Percentiles rank a stretch among this genome's conserved stretches.
Evolutionary conservation across 2,888 invertebrate species (phyloP).

Genomic region (Diarsia brunnea): DNA sequence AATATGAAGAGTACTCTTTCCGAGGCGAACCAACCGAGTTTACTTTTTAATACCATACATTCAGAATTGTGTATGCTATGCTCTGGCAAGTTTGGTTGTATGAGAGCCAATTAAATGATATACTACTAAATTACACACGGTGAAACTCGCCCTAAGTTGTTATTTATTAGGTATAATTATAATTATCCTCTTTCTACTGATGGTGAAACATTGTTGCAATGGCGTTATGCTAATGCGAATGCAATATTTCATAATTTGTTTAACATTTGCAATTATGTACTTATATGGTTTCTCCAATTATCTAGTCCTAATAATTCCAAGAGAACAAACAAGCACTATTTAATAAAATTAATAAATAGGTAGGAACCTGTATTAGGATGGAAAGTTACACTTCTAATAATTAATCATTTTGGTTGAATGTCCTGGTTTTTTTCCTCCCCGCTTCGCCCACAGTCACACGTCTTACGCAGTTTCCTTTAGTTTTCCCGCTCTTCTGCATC

Average conservation of each 20-base stretch:
- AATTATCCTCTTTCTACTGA: conserved; percentile 10
- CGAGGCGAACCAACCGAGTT: too few species aligned
- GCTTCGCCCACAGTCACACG: not conserved
- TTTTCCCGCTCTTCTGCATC: conserved; percentile 22
- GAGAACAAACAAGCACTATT: conserved; percentile 4
- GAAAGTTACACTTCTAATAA: not conserved
- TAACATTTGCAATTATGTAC: conserved; percentile 5
- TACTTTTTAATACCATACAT: not conserved
- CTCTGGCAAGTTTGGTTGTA: not conserved
- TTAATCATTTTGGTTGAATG: not conserved
- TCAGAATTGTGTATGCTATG: not conserved
- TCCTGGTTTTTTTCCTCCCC: not conserved
- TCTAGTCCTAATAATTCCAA: not conserved
- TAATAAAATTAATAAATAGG: not conserved
- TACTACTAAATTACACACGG: too few species aligned
- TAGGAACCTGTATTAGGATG: not conserved
- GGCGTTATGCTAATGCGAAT: not conserved
- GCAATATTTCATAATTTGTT: not conserved
- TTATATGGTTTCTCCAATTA: not conserved
- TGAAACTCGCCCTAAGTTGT: not conserved
- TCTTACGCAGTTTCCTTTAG: conserved; percentile 21
- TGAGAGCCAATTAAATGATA: too few species aligned
- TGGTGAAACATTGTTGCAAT: conserved; percentile 10
- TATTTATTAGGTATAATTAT: not conserved
- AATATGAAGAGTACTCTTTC: not conserved